These are phyloP conservation scores for Ormyrus rosae DNA, from an alignment of 2,888 invertebrate species.

Conservation along the genomic window DNA sequence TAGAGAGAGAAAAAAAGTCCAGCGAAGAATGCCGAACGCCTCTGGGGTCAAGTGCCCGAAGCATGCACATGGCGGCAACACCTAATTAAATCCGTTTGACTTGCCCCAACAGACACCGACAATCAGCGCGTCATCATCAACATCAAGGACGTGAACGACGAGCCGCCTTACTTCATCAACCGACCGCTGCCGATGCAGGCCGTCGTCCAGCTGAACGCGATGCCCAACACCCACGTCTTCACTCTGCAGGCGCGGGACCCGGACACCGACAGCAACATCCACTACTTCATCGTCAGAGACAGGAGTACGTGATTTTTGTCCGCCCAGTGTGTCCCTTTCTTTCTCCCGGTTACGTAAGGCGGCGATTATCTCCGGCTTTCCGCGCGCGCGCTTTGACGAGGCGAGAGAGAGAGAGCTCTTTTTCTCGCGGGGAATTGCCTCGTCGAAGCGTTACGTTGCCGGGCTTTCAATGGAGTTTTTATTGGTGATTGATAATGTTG, in stretches of 20 bases:
- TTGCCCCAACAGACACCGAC: constrained; percentile 86
- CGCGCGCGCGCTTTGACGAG: background rate
- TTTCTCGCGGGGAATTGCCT: background rate
- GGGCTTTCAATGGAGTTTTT: no score
- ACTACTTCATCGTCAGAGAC: constrained; percentile 96
- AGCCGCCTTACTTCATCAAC: constrained; percentile 98
- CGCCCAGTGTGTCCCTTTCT: background rate
- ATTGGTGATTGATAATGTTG: no score
- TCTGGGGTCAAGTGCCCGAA: background rate
- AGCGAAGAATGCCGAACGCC: constrained; percentile 4
- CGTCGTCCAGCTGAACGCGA: constrained; percentile 96
- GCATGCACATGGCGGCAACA: background rate
- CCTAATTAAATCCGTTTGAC: background rate
- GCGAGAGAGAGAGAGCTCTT: background rate
- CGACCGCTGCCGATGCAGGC: constrained; percentile 98
- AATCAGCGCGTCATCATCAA: constrained; percentile 96
- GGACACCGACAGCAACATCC: constrained; percentile 96
- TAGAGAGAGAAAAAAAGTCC: background rate
- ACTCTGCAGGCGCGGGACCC: constrained; percentile 98
- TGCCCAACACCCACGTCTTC: constrained; percentile 96
- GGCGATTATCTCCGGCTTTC: background rate
- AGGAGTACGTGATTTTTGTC: constrained; percentile 78
- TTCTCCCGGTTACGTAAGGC: background rate
- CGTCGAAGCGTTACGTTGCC: no score
- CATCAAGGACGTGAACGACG: constrained; percentile 97